Conservation (phyloP, 2,797 vertebrate species). For the Scarus forsteni region DNA sequence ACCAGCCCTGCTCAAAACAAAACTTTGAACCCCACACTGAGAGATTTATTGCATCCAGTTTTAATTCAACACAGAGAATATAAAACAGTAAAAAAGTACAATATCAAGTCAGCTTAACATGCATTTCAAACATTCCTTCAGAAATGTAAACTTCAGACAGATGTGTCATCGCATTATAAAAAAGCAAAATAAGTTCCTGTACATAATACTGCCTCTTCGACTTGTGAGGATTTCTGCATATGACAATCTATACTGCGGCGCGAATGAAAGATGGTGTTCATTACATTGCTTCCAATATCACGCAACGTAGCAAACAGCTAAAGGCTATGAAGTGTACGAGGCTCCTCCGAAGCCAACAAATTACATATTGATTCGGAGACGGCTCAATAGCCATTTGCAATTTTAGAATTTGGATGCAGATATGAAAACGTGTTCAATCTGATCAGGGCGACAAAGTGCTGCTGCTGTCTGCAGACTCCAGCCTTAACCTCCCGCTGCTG, state of each 20-base stretch:
- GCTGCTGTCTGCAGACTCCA: constrained; percentile 23
- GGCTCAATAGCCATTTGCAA: constrained; percentile 77
- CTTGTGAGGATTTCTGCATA: constrained; percentile 46
- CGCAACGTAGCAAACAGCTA: constrained; percentile 73
- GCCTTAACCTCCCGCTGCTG: constrained; percentile 31
- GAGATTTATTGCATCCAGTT: constrained; percentile 54
- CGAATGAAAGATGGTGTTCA: constrained; percentile 79
- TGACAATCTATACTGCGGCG: constrained; percentile 67
- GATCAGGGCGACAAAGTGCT: constrained; percentile 34
- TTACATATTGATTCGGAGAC: constrained; percentile 77
- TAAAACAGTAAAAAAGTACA: constrained; percentile 36
- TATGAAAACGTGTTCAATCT: constrained; percentile 61
- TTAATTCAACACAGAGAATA: constrained; percentile 62
- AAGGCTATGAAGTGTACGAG: constrained; percentile 59
- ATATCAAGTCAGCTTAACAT: constrained; percentile 59
- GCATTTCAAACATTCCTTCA: constrained; percentile 46
- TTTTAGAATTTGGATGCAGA: constrained; percentile 74
- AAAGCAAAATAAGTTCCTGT: constrained; percentile 33
- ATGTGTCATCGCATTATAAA: constrained; percentile 17
- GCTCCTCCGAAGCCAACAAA: constrained; percentile 70
- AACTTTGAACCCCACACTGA: not conserved
- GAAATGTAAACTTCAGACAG: constrained; percentile 74
- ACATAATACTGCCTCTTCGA: constrained; percentile 49
- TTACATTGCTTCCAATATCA: constrained; percentile 72
- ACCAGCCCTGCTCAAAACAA: no score